These are phyloP conservation scores for Ochropleura plecta DNA, from an alignment of 2,888 invertebrate genomes.

Conservation along the genomic window DNA sequence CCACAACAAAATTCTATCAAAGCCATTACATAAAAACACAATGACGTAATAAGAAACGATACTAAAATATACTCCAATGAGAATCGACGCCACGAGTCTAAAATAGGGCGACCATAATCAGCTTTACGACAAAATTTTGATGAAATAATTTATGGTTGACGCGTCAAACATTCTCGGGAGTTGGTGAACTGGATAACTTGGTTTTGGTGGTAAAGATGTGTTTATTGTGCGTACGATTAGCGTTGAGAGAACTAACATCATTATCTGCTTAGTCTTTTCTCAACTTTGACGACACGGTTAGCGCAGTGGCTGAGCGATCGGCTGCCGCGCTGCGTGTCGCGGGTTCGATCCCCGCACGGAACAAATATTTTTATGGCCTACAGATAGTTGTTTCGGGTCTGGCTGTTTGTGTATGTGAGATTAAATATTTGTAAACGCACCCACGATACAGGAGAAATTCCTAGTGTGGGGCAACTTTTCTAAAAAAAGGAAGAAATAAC, in stretches of 20 bases:
- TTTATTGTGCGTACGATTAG: constrained; percentile 2
- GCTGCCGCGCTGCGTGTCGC: no score
- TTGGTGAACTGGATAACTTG: constrained; percentile 52
- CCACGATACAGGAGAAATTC: no score
- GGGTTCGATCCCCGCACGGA: no score
- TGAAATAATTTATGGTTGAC: constrained; percentile 63
- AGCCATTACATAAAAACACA: constrained; percentile 45
- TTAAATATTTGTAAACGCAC: no score
- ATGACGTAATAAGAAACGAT: constrained; percentile 19
- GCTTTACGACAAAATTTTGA: constrained; percentile 62
- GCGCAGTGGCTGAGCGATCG: no score
- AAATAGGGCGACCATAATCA: constrained; percentile 56
- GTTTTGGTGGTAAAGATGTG: constrained; percentile 37
- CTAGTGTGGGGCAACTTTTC: no score
- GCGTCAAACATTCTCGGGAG: constrained; percentile 57
- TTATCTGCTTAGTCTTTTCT: no score
- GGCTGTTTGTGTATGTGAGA: no score
- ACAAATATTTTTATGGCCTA: no score
- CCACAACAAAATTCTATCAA: constrained; percentile 47
- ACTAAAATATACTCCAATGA: constrained; percentile 48
- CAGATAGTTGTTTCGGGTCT: no score
- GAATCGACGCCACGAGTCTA: constrained; percentile 30
- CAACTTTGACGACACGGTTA: no score
- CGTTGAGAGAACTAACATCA: not conserved
- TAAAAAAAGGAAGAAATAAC: no score